Evolutionary conservation across 2,113 vertebrate species (phyloP).

Genomic region (Ceyx margarethae): DNA sequence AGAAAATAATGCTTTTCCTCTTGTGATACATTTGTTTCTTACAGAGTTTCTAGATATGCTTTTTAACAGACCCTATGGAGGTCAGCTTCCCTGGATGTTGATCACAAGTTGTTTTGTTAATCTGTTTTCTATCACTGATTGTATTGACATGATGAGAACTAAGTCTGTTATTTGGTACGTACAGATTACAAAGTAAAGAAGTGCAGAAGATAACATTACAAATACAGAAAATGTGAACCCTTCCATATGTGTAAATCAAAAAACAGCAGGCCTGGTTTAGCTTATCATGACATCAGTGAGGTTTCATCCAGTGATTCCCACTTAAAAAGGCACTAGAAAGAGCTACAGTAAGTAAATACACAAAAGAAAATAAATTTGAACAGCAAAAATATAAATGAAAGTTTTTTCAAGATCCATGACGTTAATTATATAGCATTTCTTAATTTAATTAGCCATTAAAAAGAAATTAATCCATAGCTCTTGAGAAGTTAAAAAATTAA

Average conservation of each 20-base stretch:
- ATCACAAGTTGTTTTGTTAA: neutral
- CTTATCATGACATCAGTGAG: neutral
- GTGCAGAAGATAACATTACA: neutral
- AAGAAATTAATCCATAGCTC: neutral
- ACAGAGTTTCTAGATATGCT: neutral
- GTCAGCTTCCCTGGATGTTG: neutral
- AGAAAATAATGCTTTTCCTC: neutral
- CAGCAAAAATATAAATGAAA: neutral
- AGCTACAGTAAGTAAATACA: neutral
- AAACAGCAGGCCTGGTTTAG: neutral
- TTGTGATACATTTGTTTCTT: neutral
- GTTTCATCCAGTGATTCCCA: neutral
- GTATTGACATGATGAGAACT: neutral
- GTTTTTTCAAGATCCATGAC: neutral
- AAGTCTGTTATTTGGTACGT: neutral
- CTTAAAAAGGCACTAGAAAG: neutral
- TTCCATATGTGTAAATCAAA: neutral
- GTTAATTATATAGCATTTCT: neutral
- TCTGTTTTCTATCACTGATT: accelerated
- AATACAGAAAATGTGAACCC: neutral
- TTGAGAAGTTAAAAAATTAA: neutral
- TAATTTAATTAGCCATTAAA: neutral
- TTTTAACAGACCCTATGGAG: neutral
- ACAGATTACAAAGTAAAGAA: neutral
- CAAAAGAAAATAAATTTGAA: neutral